A percentile compares a stretch with the other conserved stretches of the same genome.
Conservation (phyloP, 1,140 invertebrate genomes). For the Orussus abietinus region DNA sequence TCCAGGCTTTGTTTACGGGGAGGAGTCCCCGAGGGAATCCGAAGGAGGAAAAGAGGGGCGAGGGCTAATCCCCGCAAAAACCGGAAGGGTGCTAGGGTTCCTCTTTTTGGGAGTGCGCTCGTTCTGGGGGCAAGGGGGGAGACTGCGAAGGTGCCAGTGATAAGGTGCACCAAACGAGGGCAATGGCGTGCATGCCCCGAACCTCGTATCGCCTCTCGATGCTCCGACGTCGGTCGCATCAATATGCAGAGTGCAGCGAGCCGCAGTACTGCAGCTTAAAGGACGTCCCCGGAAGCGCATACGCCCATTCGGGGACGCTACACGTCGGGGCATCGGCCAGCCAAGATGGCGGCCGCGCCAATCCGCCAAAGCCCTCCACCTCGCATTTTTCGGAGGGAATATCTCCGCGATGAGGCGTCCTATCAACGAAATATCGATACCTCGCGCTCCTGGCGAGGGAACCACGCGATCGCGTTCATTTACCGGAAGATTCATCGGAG, state of each 20-base stretch:
- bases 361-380: too few relatives aligned
- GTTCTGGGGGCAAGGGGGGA: conserved; percentile 14
- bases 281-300: too few relatives aligned
- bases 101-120: conserved; percentile 5
- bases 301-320: too few relatives aligned
- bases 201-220: conserved; percentile 22
- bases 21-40: conserved; percentile 6
- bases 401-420: too few relatives aligned
- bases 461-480: too few relatives aligned
- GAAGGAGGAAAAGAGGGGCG: conserved; percentile 10
- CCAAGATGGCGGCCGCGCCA: too few relatives aligned
- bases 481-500: too few relatives aligned
- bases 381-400: too few relatives aligned
- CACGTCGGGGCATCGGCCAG: too few relatives aligned
- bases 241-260: conserved; percentile 32
- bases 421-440: too few relatives aligned
- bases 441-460: too few relatives aligned
- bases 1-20: conserved; percentile 39
- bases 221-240: conserved; percentile 24
- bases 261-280: background rate
- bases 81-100: conserved; percentile 2
- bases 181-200: conserved; percentile 37
- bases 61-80: conserved; percentile 31
- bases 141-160: conserved; percentile 22
- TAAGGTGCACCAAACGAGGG: conserved; percentile 36